Percentiles rank a stretch among this genome's conserved stretches.
These are phyloP conservation scores for Mormyrus proboscirostris DNA, from an alignment of 2,797 vertebrate genomes.

Conservation along the genomic window DNA sequence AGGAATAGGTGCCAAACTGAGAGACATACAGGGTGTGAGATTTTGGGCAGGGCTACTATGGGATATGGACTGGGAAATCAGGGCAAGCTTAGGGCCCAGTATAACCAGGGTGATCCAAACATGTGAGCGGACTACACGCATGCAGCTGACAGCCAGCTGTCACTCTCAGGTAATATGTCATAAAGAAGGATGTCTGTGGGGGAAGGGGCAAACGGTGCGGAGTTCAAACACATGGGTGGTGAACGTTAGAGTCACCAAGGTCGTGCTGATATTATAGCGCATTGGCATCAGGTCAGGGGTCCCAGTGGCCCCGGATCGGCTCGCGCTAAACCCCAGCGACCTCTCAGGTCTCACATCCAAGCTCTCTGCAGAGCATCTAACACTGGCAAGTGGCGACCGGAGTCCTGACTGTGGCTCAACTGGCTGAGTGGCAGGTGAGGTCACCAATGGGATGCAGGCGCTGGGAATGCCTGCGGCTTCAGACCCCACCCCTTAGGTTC, in stretches of 20 bases:
- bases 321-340: background rate
- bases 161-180: background rate
- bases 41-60: background rate
- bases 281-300: background rate
- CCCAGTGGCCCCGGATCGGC: background rate
- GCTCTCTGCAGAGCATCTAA: background rate
- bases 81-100: background rate
- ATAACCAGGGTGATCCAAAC: background rate
- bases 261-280: background rate
- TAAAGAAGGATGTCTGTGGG: background rate
- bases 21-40: background rate
- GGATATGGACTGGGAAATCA: background rate
- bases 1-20: background rate
- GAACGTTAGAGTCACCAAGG: background rate
- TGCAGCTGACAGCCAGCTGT: background rate
- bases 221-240: background rate
- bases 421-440: background rate
- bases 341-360: background rate
- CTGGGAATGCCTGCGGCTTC: background rate
- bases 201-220: background rate
- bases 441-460: background rate
- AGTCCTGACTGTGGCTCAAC: background rate
- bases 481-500: background rate
- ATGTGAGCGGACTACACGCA: background rate
- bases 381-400: background rate